Evolutionary conservation across 1,140 invertebrate genomes (phyloP), one percentile per base, ranked within the genome.

Genomic region (Drosophila pallidifrons): DNA sequence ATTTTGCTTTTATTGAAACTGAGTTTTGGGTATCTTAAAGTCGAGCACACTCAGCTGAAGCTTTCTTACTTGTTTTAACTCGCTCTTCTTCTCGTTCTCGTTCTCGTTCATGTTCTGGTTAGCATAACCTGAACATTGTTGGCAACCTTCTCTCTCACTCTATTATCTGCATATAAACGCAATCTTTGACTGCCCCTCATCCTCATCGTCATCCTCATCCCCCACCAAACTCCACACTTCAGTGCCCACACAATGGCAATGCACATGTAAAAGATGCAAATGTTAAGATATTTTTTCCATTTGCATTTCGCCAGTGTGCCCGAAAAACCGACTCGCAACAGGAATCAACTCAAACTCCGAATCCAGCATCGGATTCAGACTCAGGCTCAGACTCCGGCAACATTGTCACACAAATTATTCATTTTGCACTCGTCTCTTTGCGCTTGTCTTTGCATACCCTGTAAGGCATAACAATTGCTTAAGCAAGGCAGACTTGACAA

Each of bases 241-340:
- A 13, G 8, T 5, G 20, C 25, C 35, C 38, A 43, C 59, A 60
- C 54, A 67, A 38, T 10, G 35, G 35, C 35, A 38, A 65, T 87
- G 78, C 75, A 75, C 78, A 82, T 87, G 81, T 79, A 76, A 82
- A 79, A 86, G 82, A 86, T 86, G 82, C 82, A 86, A 86, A 87
- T 86, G 75, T 67, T 87, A 79, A 87, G 82, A 87, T 86, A 87
- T 87, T 86, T 82, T 81, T 74, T 69, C 68, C 66, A 52, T 52
- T 51, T 87, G 64, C 72, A 82, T 87, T 41, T 20, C 87, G 76
- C 54, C 74, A 51, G 58, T 43, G 58, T 43, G 55, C 63, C 51
- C 28, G 46, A 71, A 66, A 63, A 45, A 51, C 59, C 59, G 15
- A 55, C 35, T 65, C 13, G 51, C 13, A 59, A 60, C 66, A 61